Conservation (phyloP, 2,888 invertebrate genomes). For the Phalera bucephala region DNA sequence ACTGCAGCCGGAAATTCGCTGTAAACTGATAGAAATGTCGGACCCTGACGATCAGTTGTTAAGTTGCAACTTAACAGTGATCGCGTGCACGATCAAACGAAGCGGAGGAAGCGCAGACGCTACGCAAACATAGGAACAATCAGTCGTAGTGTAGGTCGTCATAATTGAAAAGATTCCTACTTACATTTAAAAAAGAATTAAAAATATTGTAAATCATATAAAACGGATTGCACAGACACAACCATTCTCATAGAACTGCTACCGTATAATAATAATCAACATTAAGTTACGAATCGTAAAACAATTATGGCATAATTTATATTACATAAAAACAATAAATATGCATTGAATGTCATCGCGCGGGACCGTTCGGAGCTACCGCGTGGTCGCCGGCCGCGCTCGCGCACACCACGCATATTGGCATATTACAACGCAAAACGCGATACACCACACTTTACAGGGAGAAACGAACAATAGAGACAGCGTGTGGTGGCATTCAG, state of each 20-base stretch:
- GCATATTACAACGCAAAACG: too few species aligned
- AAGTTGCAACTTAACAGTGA: constrained; percentile 1
- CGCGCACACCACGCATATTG: too few species aligned
- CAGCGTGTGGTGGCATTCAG: too few species aligned
- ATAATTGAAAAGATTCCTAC: constrained; percentile 53
- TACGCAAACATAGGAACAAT: constrained; percentile 58
- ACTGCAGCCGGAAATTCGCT: constrained; percentile 1
- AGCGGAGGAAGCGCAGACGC: constrained; percentile 51
- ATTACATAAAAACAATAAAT: constrained; percentile 65
- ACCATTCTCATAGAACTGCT: constrained; percentile 41
- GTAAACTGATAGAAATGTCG: neutral
- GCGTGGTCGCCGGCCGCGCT: constrained; percentile 21
- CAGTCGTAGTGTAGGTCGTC: constrained; percentile 57
- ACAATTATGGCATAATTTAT: constrained; percentile 75
- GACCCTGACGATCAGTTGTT: neutral
- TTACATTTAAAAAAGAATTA: constrained; percentile 46
- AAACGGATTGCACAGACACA: constrained; percentile 48
- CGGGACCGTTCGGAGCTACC: constrained; percentile 24
- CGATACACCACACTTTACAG: too few species aligned
- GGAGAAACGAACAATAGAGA: too few species aligned
- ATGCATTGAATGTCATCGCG: constrained; percentile 48
- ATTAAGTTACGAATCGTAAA: constrained; percentile 68
- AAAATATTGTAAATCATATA: constrained; percentile 48
- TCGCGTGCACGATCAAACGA: constrained; percentile 1
- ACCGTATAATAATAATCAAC: constrained; percentile 55